Evolutionary conservation across 2,797 vertebrate species (phyloP), one percentile per base, ranked within the genome.

Genomic region (Aeoliscus strigatus): DNA sequence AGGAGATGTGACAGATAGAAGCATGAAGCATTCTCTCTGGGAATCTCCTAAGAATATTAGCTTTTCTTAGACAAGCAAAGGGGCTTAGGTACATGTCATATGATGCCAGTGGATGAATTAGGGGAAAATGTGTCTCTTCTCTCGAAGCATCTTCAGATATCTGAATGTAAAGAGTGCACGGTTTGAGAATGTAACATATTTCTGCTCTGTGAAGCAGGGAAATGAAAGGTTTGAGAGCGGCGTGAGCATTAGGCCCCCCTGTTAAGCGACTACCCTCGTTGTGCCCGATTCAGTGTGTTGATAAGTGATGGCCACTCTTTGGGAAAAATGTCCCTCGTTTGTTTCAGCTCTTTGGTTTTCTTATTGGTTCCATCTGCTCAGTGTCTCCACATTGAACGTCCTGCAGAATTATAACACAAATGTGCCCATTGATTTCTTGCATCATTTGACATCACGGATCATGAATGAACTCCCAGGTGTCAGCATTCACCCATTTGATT

Each of bases 201-300:
- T 46, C 51, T 42, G 49, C 39, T 59, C 52, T 61, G 64, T 64
- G 72, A 73, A 73, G 69, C 76, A 74, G 66, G 72, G 50, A 66
- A 77, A 77, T 82, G 66, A 77, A 75, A 66, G 74, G 74, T 77
- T 76, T 40, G 57, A 47, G 47, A 73, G 60, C 66, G 45, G 42
- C 68, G 50, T 49, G 60, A 60, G 60, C 52, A 35, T 61, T 47
- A 72, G 77, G 54, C 55, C 75, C 68, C 60, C 71, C 64, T 38
- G 51, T 70, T 57, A 65, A 62, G 62, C 66, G 73, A 65, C 75
- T 75, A n/a, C 79, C 75, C 76, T 69, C 76, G 75, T 75, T 75
- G 55, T 66, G 73, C 80, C 75, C 75, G 77, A 78, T 80, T 66
- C 60, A 43, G 36, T 60, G 69, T 66, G 74, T 71, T 79, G 69